Percentiles rank a stretch among this genome's conserved stretches.
Conservation (phyloP, 2,113 vertebrate genomes). For the Myrmophylax atrothorax region DNA sequence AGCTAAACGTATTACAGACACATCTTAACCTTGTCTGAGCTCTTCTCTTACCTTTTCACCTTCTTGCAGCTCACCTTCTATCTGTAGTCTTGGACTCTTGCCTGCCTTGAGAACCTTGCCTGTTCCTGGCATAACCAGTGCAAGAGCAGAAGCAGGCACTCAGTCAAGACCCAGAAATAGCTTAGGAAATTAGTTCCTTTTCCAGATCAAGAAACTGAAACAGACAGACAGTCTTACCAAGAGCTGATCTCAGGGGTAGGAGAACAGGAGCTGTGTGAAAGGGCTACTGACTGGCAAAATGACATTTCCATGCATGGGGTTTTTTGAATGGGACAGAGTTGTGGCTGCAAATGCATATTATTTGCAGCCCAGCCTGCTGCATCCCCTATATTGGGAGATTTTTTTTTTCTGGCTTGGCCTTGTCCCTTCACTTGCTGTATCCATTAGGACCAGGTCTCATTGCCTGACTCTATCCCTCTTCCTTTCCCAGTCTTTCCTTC, state of each 20-base stretch:
- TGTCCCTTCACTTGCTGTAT: not conserved
- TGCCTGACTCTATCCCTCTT: not conserved
- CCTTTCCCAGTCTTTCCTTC: not conserved
- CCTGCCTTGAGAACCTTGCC: not conserved
- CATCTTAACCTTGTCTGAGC: not conserved
- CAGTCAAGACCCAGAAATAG: not conserved
- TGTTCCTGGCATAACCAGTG: not conserved
- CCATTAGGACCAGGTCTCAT: not conserved
- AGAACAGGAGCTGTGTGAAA: not conserved
- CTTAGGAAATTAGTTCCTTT: not conserved
- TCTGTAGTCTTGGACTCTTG: not conserved
- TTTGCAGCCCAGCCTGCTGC: not conserved
- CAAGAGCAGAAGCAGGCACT: not conserved
- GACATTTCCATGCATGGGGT: fast-evolving
- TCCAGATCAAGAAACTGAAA: not conserved
- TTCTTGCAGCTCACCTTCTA: not conserved
- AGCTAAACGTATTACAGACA: not conserved
- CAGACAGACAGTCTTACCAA: not conserved
- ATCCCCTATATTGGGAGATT: fast-evolving
- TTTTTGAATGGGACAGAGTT: not conserved
- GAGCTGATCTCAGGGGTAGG: not conserved
- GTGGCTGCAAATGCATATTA: not conserved
- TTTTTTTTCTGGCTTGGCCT: not conserved
- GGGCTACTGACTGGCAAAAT: not conserved
- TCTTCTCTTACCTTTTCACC: not conserved